phyloP scores from a whole-genome alignment of 2,797 vertebrate species.

The Catharus ustulatus region DNA sequence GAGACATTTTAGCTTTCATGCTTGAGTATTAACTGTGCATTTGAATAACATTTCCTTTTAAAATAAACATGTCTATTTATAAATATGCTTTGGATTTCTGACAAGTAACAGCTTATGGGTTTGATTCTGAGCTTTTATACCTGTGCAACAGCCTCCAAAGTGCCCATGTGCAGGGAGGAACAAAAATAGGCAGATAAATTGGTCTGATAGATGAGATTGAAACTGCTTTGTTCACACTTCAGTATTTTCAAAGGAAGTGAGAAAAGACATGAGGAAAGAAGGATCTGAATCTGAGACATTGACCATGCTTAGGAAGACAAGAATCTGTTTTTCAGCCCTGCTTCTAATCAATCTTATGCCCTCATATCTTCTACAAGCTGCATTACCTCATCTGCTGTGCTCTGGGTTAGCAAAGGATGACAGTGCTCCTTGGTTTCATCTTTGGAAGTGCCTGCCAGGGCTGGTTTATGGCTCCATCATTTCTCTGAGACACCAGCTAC shows the following conservation, averaged over 20 bases:
- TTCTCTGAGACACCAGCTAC: conserved; percentile 19
- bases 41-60: conserved; percentile 50
- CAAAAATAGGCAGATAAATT: neutral
- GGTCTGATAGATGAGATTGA: neutral
- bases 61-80: conserved; percentile 43
- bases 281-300: neutral
- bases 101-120: conserved; percentile 11
- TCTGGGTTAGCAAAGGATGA: neutral
- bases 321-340: neutral
- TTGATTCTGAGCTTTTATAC: neutral
- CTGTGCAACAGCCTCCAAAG: neutral
- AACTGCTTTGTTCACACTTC: neutral
- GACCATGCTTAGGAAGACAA: neutral
- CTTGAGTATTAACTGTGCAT: conserved; percentile 8
- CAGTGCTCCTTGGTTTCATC: conserved; percentile 1
- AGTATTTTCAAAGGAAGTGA: neutral
- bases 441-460: neutral
- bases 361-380: neutral
- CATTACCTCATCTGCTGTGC: neutral
- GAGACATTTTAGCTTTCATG: conserved; percentile 20
- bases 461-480: conserved; percentile 13
- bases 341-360: neutral
- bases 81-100: conserved; percentile 34
- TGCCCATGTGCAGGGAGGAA: neutral
- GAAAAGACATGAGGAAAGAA: neutral